Evolutionary conservation across 2,888 invertebrate genomes (phyloP).

Genomic region (Gryllus longicercus): DNA sequence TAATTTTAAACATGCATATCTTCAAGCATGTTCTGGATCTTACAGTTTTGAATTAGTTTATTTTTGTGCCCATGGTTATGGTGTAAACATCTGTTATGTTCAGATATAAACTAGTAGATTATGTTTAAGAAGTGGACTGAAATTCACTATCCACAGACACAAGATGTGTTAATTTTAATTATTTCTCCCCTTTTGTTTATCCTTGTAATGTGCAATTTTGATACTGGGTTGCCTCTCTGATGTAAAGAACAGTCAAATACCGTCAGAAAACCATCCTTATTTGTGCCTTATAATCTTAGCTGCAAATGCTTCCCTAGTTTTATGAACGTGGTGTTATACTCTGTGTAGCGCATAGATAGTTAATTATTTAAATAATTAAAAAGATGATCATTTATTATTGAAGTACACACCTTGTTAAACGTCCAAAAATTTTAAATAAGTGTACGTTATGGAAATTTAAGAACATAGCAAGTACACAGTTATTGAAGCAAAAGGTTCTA

Average conservation of each 20-base stretch:
- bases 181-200: not conserved
- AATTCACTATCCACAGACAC: not conserved
- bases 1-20: conserved; percentile 26
- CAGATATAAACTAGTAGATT: not conserved
- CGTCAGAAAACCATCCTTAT: conserved; percentile 38
- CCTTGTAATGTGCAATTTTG: conserved; percentile 21
- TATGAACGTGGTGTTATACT: conserved; percentile 37
- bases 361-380: conserved; percentile 28
- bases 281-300: conserved; percentile 39
- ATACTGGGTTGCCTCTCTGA: conserved; percentile 35
- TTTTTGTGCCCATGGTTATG: conserved; percentile 18
- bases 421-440: conserved; percentile 34
- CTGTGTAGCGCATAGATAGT: conserved; percentile 36
- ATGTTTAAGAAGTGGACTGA: conserved; percentile 23
- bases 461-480: conserved; percentile 32
- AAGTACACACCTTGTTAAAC: conserved; percentile 34
- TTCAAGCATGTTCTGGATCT: not conserved
- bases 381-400: conserved; percentile 25
- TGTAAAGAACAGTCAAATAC: conserved; percentile 28
- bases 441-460: conserved; percentile 32
- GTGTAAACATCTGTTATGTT: not conserved
- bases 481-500: conserved; percentile 31
- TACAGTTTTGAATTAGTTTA: conserved; percentile 18
- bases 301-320: conserved; percentile 38
- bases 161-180: conserved; percentile 2